Evolutionary conservation across 1,140 invertebrate genomes (phyloP).

Genomic region (Papilio polytes): DNA sequence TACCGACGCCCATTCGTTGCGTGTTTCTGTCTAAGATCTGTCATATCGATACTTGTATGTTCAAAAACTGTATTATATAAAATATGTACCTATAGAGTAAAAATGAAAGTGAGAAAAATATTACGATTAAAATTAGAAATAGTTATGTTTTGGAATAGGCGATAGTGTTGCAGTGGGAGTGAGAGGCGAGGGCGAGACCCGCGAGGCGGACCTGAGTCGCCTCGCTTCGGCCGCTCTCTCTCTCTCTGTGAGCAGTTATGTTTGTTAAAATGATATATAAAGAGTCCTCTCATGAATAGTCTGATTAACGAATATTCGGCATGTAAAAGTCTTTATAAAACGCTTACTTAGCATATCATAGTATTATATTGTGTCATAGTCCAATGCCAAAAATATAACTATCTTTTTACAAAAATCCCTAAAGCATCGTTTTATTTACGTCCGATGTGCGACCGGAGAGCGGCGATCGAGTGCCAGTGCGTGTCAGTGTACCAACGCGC

Average conservation of each 20-base stretch:
- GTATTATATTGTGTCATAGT: slow-evolving; percentile 84
- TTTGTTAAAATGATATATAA: slow-evolving; percentile 83
- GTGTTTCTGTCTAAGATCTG: slow-evolving; percentile 79
- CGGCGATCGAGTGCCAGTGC: slow-evolving; percentile 42
- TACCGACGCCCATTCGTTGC: slow-evolving; percentile 80
- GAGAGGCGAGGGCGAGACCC: slow-evolving; percentile 72
- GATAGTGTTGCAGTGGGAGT: slow-evolving; percentile 42
- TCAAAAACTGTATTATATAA: slow-evolving; percentile 83
- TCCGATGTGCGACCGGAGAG: slow-evolving; percentile 51
- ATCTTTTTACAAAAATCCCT: slow-evolving; percentile 84
- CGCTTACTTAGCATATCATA: slow-evolving; percentile 84
- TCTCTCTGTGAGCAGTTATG: slow-evolving; percentile 79
- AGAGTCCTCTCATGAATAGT: slow-evolving; percentile 83
- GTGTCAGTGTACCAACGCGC: slow-evolving; percentile 3
- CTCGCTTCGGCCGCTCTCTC: slow-evolving; percentile 69
- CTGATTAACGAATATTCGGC: slow-evolving; percentile 83
- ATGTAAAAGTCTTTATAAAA: slow-evolving; percentile 84
- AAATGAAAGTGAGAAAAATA: slow-evolving; percentile 84
- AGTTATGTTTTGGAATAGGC: slow-evolving; percentile 80
- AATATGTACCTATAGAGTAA: slow-evolving; percentile 83
- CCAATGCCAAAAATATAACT: slow-evolving; percentile 84
- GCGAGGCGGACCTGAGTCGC: slow-evolving; percentile 72
- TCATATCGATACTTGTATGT: slow-evolving; percentile 84
- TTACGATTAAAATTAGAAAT: slow-evolving; percentile 81
- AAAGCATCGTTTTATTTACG: slow-evolving; percentile 79